Conservation (phyloP, 2,888 invertebrate genomes). For the Mesorhabditis belari region DNA sequence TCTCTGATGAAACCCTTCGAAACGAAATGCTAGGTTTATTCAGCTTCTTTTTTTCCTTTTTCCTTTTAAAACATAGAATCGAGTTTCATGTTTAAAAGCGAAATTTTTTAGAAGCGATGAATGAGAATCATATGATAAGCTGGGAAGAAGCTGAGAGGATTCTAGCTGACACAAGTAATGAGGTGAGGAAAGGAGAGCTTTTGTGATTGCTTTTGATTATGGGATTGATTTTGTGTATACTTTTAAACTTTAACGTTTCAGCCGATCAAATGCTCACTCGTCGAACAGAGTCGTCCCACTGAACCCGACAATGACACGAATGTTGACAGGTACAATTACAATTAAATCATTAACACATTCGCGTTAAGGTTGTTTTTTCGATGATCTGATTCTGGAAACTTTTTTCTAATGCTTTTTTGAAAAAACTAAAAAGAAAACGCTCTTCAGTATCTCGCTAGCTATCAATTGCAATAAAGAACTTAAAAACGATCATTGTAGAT, state of each 20-base stretch:
- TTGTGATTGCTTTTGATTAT: too few species aligned
- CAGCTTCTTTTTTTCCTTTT: background rate
- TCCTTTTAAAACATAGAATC: background rate
- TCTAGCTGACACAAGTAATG: constrained; percentile 36
- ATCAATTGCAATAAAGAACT: too few species aligned
- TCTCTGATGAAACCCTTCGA: background rate
- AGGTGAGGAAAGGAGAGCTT: too few species aligned
- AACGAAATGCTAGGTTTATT: background rate
- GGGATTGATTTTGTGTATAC: constrained; percentile 3
- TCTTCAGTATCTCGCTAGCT: too few species aligned
- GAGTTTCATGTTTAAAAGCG: background rate
- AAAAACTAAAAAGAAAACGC: too few species aligned
- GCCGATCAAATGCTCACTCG: constrained; percentile 44
- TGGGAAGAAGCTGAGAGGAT: constrained; percentile 50
- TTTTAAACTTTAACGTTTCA: background rate
- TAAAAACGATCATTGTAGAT: too few species aligned
- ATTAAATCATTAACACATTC: too few species aligned
- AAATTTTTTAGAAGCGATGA: constrained; percentile 47
- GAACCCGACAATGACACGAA: constrained; percentile 95
- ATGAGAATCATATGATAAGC: constrained; percentile 49
- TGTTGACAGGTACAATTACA: constrained; percentile 73
- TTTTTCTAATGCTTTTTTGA: too few species aligned
- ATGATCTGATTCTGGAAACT: too few species aligned
- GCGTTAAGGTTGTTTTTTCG: too few species aligned
- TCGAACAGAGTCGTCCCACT: constrained; percentile 51